Percentiles rank a stretch among this genome's conserved stretches.
Conservation (phyloP, 2,797 vertebrate genomes). For the Muscicapa striata region DNA sequence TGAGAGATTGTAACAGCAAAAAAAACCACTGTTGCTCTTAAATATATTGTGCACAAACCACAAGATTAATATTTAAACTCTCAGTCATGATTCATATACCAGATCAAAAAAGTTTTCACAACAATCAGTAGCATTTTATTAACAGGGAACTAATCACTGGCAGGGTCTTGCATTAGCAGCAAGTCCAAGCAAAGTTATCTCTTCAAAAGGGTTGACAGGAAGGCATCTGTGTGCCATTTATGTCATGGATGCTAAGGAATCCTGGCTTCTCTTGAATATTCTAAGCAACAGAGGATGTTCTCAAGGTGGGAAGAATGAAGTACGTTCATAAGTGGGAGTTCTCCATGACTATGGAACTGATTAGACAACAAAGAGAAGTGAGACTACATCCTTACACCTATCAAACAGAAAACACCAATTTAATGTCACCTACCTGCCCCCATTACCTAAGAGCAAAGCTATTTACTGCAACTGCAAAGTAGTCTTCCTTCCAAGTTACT, state of each 20-base stretch:
- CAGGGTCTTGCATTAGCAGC: neutral
- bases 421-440: neutral
- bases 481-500: neutral
- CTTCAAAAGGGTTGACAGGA: neutral
- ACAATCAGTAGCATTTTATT: neutral
- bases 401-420: neutral
- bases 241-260: neutral
- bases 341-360: neutral
- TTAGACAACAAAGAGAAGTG: neutral
- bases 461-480: neutral
- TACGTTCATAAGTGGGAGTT: neutral
- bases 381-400: neutral
- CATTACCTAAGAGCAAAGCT: neutral
- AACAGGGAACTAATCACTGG: neutral
- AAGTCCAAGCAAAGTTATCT: neutral
- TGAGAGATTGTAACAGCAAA: neutral
- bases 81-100: neutral
- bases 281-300: neutral
- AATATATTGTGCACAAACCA: neutral
- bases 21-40: neutral
- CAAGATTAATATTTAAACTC: neutral
- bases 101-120: neutral
- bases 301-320: neutral
- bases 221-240: neutral
- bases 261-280: neutral